Evolutionary conservation across 2,113 vertebrate species (phyloP), one percentile per base, ranked within the genome.

Genomic region (Ginglymostoma cirratum): DNA sequence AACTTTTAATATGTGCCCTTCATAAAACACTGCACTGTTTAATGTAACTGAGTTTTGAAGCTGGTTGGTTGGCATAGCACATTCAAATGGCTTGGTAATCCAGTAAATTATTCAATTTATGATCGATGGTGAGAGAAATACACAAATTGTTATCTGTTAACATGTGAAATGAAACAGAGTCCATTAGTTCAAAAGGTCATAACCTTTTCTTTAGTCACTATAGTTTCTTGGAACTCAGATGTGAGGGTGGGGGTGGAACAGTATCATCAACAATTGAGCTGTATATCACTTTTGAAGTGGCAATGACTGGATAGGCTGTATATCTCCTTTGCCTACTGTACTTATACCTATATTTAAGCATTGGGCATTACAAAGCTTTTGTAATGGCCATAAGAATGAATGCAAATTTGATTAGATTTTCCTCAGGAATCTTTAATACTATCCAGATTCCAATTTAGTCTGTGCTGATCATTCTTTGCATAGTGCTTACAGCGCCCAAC

Each of bases 151-250:
- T 95, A 76, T 95, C 69, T 95, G 67, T 95, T 95, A 67, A 34
- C 87, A 94, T 95, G 94, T 95, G 94, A 70, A 72, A 72, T 95
- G 94, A 95, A 69, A 34, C 94, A 95, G 94, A 76, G 94, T 95
- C 45, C 94, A 27, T 24, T 70, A 69, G 94, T 95, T 95, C 94
- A 95, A 95, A 72, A 95, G 94, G 94, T 95, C 69, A 45, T 95
- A 52, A 95, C 94, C 94, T 95, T 52, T 72, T 17, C 94, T 76
- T 45, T 93, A 45, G 94, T 70, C 94, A 95, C 69, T 76, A 2
- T 69, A 95, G 69, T 76, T 95, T 34, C 94, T 52, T 95, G 38
- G 66, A 94, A 42, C 66, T 94, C 93, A 70, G 93, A 70, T 94
- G 94, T 95, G 67, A 67, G 52, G 42, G 69, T 52, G 67, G 69